These are phyloP conservation scores for Ichneumoninae sp. DNA, from an alignment of 2,888 invertebrate species.

Conservation along the genomic window DNA sequence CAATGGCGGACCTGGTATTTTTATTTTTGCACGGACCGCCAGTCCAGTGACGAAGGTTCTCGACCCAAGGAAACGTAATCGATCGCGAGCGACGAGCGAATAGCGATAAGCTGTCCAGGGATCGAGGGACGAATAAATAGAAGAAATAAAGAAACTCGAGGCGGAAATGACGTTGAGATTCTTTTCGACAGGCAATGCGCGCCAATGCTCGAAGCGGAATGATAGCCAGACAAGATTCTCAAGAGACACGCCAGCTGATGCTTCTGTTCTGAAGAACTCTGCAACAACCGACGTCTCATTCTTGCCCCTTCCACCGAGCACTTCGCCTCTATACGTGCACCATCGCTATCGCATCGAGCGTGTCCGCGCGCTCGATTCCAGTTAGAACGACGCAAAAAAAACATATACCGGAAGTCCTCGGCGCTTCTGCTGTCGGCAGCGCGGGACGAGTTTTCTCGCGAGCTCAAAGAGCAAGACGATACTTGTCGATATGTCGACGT, in stretches of 20 bases:
- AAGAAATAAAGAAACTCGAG: constrained; percentile 34
- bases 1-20: not conserved
- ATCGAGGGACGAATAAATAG: constrained; percentile 29
- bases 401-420: constrained; percentile 37
- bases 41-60: constrained; percentile 6
- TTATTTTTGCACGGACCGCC: not conserved
- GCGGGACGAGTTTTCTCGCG: not conserved
- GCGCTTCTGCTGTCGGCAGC: constrained; percentile 5
- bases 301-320: constrained; percentile 28
- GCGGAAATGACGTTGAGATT: constrained; percentile 55
- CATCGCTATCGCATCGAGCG: constrained; percentile 3
- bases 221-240: constrained; percentile 52
- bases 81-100: constrained; percentile 16
- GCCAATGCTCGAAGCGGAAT: constrained; percentile 33
- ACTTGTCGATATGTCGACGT: not conserved
- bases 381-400: constrained; percentile 27
- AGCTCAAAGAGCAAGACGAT: not conserved
- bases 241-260: constrained; percentile 32
- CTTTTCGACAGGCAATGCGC: constrained; percentile 9
- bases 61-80: constrained; percentile 12
- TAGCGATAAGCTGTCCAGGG: not conserved
- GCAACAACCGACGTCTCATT: constrained; percentile 34
- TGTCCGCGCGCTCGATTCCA: constrained; percentile 6
- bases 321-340: not conserved
- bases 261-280: constrained; percentile 13